A percentile compares a stretch with the other conserved stretches of the same genome.
Evolutionary conservation across 2,113 vertebrate genomes (phyloP).

Genomic region (Tetrao urogallus): DNA sequence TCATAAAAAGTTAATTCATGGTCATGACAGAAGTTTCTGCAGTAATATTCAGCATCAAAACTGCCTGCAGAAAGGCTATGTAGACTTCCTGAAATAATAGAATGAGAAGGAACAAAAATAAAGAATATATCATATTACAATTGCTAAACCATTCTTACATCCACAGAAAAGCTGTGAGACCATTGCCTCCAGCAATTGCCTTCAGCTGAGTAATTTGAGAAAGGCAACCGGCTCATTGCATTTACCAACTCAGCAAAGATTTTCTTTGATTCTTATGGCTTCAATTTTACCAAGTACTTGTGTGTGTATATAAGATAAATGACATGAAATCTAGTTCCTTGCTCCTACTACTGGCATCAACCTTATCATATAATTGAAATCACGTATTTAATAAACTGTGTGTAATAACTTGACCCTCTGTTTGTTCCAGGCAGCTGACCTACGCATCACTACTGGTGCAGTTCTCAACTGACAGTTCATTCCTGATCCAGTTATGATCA

Average conservation of each 20-base stretch:
- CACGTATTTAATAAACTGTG: neutral
- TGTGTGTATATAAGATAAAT: neutral
- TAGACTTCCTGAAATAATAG: neutral
- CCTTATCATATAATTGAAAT: neutral
- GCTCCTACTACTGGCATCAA: neutral
- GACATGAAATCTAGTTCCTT: neutral
- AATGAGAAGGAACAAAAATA: neutral
- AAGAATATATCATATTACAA: neutral
- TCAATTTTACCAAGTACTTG: neutral
- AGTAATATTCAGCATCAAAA: neutral
- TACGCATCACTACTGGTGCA: neutral
- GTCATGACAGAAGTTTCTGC: neutral
- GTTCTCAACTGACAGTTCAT: neutral
- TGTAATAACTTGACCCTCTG: neutral
- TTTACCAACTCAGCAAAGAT: neutral
- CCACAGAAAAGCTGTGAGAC: neutral
- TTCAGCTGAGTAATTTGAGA: neutral
- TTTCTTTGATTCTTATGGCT: neutral
- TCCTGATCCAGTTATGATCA: neutral
- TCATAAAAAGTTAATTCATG: neutral
- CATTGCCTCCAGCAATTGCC: accelerated
- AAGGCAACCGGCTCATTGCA: neutral
- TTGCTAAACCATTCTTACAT: neutral
- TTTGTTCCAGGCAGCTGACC: neutral
- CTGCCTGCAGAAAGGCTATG: neutral